phyloP scores from a whole-genome alignment of 2,888 invertebrate species.

The Apocheima hispidaria region DNA sequence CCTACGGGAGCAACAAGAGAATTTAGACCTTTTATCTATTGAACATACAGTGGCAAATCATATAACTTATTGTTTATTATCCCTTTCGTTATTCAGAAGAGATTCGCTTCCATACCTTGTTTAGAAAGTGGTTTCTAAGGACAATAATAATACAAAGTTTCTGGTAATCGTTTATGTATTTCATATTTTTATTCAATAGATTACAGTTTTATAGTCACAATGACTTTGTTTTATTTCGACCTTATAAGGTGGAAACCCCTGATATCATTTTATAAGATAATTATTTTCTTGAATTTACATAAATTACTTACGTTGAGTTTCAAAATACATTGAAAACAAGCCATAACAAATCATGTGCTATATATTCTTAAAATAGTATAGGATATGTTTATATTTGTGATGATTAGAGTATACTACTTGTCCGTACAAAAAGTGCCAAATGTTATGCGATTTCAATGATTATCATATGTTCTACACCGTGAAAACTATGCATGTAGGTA shows the following conservation, averaged over 20 bases:
- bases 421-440: no score
- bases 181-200: slow-evolving; percentile 71
- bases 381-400: neutral
- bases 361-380: neutral
- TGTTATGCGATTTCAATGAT: no score
- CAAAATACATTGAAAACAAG: no score
- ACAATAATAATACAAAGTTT: slow-evolving; percentile 54
- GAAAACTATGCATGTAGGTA: no score
- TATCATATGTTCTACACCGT: no score
- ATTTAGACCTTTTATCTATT: slow-evolving; percentile 57
- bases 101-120: slow-evolving; percentile 34
- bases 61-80: neutral
- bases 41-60: slow-evolving; percentile 13
- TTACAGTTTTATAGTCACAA: slow-evolving; percentile 78
- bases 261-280: no score
- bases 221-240: slow-evolving; percentile 43
- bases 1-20: slow-evolving; percentile 81
- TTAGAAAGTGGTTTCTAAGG: slow-evolving; percentile 46
- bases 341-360: no score
- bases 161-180: slow-evolving; percentile 67
- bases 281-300: no score
- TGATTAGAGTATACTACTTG: no score
- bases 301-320: no score
- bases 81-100: slow-evolving; percentile 14
- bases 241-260: neutral